Conservation (phyloP, 2,888 invertebrate species). For the Orgyia antiqua region DNA sequence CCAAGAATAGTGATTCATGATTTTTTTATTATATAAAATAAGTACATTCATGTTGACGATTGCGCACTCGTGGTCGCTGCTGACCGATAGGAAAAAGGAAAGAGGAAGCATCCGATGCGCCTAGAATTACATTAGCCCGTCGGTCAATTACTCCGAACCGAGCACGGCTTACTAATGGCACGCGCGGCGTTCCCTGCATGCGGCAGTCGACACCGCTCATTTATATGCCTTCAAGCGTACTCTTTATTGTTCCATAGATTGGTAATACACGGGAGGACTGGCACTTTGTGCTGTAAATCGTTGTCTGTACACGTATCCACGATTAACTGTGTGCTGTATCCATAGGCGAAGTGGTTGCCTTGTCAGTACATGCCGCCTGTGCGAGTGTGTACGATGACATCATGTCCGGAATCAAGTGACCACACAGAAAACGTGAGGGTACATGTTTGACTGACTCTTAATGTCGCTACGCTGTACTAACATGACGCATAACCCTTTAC, state of each 20-base stretch:
- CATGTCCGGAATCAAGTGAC: slow-evolving; percentile 67
- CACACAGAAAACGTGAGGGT: slow-evolving; percentile 66
- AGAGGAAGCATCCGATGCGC: slow-evolving; percentile 74
- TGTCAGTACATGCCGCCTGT: slow-evolving; percentile 62
- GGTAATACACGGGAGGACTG: slow-evolving; percentile 77
- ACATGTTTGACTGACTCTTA: slow-evolving; percentile 50
- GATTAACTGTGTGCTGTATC: slow-evolving; percentile 68
- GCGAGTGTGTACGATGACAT: slow-evolving; percentile 65
- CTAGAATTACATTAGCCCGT: slow-evolving; percentile 73
- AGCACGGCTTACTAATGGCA: slow-evolving; percentile 69
- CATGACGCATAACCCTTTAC: slow-evolving; percentile 50
- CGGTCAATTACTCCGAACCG: slow-evolving; percentile 74
- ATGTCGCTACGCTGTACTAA: slow-evolving; percentile 43
- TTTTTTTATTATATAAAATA: slow-evolving; percentile 3
- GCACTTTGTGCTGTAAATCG: slow-evolving; percentile 75
- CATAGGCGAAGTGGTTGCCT: slow-evolving; percentile 41
- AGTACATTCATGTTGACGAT: neutral
- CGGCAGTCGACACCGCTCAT: slow-evolving; percentile 67
- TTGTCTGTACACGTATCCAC: slow-evolving; percentile 72
- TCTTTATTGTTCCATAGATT: slow-evolving; percentile 76
- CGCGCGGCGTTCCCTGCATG: slow-evolving; percentile 64
- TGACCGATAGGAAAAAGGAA: slow-evolving; percentile 78
- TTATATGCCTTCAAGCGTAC: slow-evolving; percentile 63
- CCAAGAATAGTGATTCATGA: slow-evolving; percentile 2
- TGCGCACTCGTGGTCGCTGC: slow-evolving; percentile 56